Evolutionary conservation across 2,888 invertebrate genomes (phyloP).

Genomic region (Epicampocera succincta): DNA sequence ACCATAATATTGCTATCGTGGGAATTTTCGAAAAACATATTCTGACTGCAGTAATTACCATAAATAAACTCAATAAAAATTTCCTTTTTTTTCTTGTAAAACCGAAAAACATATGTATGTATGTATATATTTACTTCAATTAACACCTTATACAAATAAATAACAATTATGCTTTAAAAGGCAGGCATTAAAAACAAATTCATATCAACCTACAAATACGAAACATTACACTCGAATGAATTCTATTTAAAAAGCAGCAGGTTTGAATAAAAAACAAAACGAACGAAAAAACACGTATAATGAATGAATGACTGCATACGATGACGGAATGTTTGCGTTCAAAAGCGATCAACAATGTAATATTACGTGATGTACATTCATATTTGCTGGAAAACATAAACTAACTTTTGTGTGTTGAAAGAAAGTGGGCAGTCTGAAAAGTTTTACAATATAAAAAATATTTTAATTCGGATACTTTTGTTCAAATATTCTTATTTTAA

Average conservation of each 20-base stretch:
- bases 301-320: constrained; percentile 26
- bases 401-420: neutral
- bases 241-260: constrained; percentile 29
- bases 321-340: constrained; percentile 39
- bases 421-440: neutral
- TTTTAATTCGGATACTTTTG: too few relatives aligned
- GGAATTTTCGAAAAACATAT: constrained; percentile 29
- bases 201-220: constrained; percentile 15
- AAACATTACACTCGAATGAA: constrained; percentile 30
- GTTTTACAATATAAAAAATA: neutral
- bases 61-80: constrained; percentile 6
- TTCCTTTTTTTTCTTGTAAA: neutral
- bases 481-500: too few relatives aligned
- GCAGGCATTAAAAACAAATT: constrained; percentile 41
- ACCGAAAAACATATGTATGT: neutral
- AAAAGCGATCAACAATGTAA: constrained; percentile 45
- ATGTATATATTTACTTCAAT: constrained; percentile 41
- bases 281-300: constrained; percentile 7
- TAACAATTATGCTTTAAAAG: constrained; percentile 58
- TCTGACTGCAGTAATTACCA: constrained; percentile 18
- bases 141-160: constrained; percentile 62
- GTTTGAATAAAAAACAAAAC: constrained; percentile 30
- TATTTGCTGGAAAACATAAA: constrained; percentile 20
- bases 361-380: constrained; percentile 52
- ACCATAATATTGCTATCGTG: constrained; percentile 25